These are phyloP conservation scores for Cyprinella venusta DNA, from an alignment of 2,797 vertebrate genomes.

Conservation along the genomic window DNA sequence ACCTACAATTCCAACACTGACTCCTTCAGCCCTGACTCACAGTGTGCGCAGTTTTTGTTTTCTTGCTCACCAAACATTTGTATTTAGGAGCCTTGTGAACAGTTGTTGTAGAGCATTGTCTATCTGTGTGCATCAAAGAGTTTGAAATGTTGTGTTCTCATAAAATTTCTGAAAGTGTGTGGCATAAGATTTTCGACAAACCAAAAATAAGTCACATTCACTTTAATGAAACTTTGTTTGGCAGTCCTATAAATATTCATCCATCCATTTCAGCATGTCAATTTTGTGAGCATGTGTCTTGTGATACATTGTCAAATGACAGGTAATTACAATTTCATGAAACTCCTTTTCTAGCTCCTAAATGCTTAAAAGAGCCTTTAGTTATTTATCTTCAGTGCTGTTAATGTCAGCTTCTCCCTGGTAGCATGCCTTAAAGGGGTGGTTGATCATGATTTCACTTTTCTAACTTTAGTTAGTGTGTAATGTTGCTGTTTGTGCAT, in stretches of 20 bases:
- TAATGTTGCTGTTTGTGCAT: too few species aligned
- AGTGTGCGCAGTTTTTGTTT: constrained; percentile 17
- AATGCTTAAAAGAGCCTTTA: neutral
- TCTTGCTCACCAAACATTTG: neutral
- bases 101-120: neutral
- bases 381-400: neutral
- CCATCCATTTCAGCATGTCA: neutral
- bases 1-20: constrained; percentile 52
- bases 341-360: neutral
- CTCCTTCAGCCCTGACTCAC: constrained; percentile 53
- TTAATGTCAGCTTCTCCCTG: neutral
- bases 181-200: neutral
- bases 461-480: too few species aligned
- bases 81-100: neutral
- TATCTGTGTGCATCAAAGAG: neutral
- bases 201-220: neutral
- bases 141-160: neutral
- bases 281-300: neutral
- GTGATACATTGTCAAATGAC: neutral
- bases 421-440: neutral
- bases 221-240: constrained; percentile 1
- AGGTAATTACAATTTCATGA: neutral
- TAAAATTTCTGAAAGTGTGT: neutral
- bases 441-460: too few species aligned
- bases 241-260: neutral